Evolutionary conservation across 2,797 vertebrate species (phyloP), one percentile per base, ranked within the genome.

Genomic region (Muscicapa comitata): DNA sequence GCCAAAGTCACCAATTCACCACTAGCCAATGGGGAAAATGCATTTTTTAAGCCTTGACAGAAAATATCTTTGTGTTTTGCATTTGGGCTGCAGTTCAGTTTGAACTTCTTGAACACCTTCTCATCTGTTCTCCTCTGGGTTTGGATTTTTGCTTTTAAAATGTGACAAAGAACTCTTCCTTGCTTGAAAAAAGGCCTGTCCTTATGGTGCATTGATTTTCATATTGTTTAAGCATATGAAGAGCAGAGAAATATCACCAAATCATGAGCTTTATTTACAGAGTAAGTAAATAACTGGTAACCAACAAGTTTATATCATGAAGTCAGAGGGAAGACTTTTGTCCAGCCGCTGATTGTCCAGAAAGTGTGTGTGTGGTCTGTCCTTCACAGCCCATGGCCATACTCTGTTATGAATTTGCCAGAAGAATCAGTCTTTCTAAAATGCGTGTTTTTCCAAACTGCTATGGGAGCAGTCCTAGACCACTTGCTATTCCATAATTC

Each of bases 401-500:
- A 9, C 28, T 73, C 24, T 25, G 9, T 54, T 88, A 68, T 9
- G 59, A 76, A 77, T 86, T 90, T 90, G 62, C 70, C 79, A 91
- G 71, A 88, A 84, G 40, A 86, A 67, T 86, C 43, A 17, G 28
- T 61, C 62, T 78, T 88, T 76, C 58, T 7, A 38, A 81, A 86
- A 90, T 38, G 12, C 0, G 0, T 89, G 45, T 55, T 88, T 96
- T 93, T 80, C 82, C 85, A 84, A 70, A 78, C 51, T 91, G 86
- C 85, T 91, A 7, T 78, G 89, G 89, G 81, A 96, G 48, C 62
- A 94, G 63, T 75, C 37, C 26, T 84, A 92, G 61, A 62, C 42
- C 72, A 45, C 63, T 93, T 94, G 88, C 54, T 93, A n/a, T 93
- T 91, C 74, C 77, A 54, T 87, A 80, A 72, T 47, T 89, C 70